A percentile compares a stretch with the other conserved stretches of the same genome.
Evolutionary conservation across 2,888 invertebrate species (phyloP).

Genomic region (Cephus pulcher): DNA sequence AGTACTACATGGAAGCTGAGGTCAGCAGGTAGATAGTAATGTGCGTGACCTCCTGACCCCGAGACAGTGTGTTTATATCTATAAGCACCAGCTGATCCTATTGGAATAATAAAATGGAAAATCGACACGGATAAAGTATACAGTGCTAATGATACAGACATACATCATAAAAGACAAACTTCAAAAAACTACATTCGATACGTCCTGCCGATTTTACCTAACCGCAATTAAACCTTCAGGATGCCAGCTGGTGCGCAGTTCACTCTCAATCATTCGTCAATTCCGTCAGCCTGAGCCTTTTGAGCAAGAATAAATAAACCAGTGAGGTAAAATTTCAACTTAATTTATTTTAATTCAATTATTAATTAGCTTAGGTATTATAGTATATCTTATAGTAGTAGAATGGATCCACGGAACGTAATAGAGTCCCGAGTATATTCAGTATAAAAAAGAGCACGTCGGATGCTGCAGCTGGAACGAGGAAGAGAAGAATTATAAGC

Average conservation of each 20-base stretch:
- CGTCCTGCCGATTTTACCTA: not conserved
- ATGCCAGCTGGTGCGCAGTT: not conserved
- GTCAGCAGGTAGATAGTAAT: constrained; percentile 18
- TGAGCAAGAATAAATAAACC: constrained; percentile 37
- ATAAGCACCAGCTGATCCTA: not conserved
- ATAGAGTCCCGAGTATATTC: constrained; percentile 18
- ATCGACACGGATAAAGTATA: not conserved
- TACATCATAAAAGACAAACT: not conserved
- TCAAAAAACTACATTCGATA: not conserved
- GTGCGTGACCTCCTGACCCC: not conserved
- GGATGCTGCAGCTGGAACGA: not conserved
- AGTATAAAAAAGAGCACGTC: constrained; percentile 18
- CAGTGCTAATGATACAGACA: not conserved
- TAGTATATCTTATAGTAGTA: constrained; percentile 6
- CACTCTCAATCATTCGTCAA: constrained; percentile 25
- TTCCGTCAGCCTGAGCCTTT: constrained; percentile 35
- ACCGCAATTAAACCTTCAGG: not conserved
- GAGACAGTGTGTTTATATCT: constrained; percentile 2
- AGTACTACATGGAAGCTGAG: constrained; percentile 34
- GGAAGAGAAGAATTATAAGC: constrained; percentile 5
- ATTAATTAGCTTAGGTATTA: constrained; percentile 9
- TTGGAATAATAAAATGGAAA: not conserved
- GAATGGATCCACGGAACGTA: constrained; percentile 24
- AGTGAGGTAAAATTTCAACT: constrained; percentile 28
- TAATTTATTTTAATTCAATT: constrained; percentile 27